Conservation (phyloP, 2,888 invertebrate genomes). For the Sesamia inferens region DNA sequence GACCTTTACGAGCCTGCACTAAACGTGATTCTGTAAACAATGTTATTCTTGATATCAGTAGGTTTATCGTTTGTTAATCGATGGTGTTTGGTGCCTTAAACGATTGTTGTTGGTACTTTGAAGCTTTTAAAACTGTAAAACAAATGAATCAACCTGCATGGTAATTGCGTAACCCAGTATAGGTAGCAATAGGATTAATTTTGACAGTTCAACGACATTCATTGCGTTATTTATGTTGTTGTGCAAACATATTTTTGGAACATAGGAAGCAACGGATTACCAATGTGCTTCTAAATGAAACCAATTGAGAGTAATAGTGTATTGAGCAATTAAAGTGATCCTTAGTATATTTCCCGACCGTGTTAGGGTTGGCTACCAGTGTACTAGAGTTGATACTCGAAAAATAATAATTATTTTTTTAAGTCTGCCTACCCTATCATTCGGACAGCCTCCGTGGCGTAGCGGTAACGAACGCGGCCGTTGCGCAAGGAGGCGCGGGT, state of each 20-base stretch:
- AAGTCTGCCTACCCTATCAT: background rate
- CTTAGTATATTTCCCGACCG: background rate
- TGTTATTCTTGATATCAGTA: constrained; percentile 57
- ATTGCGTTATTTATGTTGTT: no score
- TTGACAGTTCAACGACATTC: no score
- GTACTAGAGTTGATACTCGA: background rate
- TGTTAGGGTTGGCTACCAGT: background rate
- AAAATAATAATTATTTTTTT: background rate
- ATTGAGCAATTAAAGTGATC: no score
- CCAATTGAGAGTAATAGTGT: no score
- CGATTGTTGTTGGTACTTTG: constrained; percentile 32
- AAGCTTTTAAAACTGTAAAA: constrained; percentile 30
- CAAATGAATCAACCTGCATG: background rate
- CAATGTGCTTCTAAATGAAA: no score
- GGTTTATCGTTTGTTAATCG: constrained; percentile 61
- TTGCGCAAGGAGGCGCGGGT: no score
- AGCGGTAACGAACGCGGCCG: no score
- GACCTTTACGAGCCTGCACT: constrained; percentile 64
- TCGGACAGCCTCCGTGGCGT: no score
- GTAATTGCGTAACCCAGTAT: no score
- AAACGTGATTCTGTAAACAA: constrained; percentile 57
- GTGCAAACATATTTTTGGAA: no score
- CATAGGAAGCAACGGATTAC: no score
- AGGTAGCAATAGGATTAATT: no score
- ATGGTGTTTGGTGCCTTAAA: constrained; percentile 31